A percentile compares a stretch with the other conserved stretches of the same genome.
Evolutionary conservation across 2,113 vertebrate genomes (phyloP).

Genomic region (Ctenodactylus gundi): DNA sequence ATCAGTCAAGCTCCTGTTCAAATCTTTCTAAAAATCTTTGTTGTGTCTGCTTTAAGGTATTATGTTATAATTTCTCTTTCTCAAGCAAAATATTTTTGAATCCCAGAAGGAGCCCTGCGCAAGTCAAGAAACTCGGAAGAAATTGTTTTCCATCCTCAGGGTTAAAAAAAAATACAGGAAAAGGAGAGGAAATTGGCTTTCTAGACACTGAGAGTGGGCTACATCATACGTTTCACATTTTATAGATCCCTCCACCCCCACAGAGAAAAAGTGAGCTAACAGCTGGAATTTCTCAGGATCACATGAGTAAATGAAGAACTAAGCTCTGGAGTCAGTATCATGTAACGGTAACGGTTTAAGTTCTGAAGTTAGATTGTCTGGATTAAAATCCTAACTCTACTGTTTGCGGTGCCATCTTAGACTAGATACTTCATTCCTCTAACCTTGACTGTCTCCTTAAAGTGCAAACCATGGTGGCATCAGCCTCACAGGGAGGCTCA

Average conservation of each 20-base stretch:
- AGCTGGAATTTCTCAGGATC: neutral
- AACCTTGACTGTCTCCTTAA: neutral
- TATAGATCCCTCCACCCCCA: neutral
- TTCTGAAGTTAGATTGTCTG: neutral
- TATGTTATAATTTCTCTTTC: neutral
- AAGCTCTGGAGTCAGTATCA: neutral
- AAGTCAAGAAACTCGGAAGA: constrained; percentile 2
- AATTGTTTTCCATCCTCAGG: neutral
- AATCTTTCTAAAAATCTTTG: neutral
- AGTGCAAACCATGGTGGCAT: neutral
- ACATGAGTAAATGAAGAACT: neutral
- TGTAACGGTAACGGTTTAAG: neutral
- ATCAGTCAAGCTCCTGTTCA: neutral
- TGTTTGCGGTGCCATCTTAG: neutral
- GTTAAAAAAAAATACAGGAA: neutral
- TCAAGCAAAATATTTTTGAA: constrained; percentile 13
- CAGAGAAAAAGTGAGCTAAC: constrained; percentile 6
- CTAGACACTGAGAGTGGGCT: neutral
- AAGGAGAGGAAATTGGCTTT: neutral
- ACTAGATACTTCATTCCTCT: neutral
- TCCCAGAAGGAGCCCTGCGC: neutral
- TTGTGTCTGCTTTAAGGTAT: constrained; percentile 40
- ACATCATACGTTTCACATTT: neutral
- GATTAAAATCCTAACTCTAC: neutral
- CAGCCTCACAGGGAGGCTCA: neutral